A percentile compares a stretch with the other conserved stretches of the same genome.
Evolutionary conservation across 2,797 vertebrate genomes (phyloP).

Genomic region (Octomys mimax): DNA sequence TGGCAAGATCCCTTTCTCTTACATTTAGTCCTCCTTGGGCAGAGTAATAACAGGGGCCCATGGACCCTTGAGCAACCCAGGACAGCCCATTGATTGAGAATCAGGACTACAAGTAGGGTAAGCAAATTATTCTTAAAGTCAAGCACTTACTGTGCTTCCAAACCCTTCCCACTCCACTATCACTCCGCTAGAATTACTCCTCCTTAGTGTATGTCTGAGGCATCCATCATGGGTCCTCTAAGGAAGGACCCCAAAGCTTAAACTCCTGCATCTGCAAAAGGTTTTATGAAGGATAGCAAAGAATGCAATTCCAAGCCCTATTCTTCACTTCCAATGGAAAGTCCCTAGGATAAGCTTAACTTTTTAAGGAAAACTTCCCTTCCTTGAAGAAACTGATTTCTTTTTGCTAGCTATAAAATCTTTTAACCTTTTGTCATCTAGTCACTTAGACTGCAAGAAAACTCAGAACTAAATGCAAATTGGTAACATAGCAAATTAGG

Average conservation of each 20-base stretch:
- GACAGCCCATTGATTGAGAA: background rate
- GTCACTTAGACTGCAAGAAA: conserved; percentile 1
- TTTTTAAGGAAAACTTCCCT: background rate
- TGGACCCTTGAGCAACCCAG: background rate
- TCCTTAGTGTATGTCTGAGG: background rate
- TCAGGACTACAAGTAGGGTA: background rate
- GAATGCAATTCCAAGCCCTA: background rate
- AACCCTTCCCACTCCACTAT: background rate
- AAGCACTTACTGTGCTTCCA: background rate
- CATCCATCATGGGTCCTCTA: background rate
- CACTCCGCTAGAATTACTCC: background rate
- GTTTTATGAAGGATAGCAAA: background rate
- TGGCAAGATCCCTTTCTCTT: background rate
- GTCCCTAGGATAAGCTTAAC: background rate
- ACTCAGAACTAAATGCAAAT: background rate
- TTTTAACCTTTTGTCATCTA: background rate
- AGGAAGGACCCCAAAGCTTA: background rate
- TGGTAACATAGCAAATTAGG: background rate
- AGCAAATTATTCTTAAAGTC: background rate
- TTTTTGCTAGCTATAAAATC: background rate
- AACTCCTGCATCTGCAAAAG: background rate
- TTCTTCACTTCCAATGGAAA: background rate
- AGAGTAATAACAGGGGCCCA: background rate
- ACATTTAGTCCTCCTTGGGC: background rate
- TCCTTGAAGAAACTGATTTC: background rate